Base-by-base conservation (phyloP, 2,888 invertebrate genomes). In the Leptogaster cylindrica region DNA sequence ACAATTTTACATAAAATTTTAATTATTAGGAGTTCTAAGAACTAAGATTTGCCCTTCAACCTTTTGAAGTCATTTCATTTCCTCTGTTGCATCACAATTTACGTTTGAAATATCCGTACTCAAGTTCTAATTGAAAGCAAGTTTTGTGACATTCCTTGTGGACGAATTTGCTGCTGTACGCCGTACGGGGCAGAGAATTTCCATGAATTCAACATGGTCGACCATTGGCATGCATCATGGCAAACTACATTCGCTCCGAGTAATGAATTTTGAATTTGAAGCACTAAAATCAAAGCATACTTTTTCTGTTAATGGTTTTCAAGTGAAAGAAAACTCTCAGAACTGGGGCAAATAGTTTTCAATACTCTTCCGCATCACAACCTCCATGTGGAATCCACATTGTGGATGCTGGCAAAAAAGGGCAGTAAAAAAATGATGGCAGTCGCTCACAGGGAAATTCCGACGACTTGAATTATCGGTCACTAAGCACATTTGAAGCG, bases 391-490 rank as follows among this genome's bases (percentile, higher is more conserved):
- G 23, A 18, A 23, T 20, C 25, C 5, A n/a, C n/a, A n/a, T n/a
- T n/a, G n/a, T n/a, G n/a, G n/a, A n/a, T n/a, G n/a, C n/a, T n/a
- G 10, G 46, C 20, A 46, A 23, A 20, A 46, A 46, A 46, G 46
- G 20, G 20, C 20, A 12, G 46, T n/a, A 18, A 20, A 20, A 12
- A 46, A 5, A 12, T 16, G 44, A 18, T 5, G 18, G n/a, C 46
- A 46, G 23, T 6, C 31, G 25, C n/a, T 23, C 46, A 20, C 23
- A n/a, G n/a, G n/a, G n/a, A n/a, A n/a, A n/a, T n/a, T n/a, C n/a
- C n/a, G n/a, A n/a, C n/a, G n/a, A n/a, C n/a, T n/a, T n/a, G n/a
- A 46, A 46, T 46, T 46, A 46, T 46, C 46, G 46, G 46, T 46
- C 46, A 46, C 23, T 46, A 16, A 46, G 46, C 25, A 25, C 46